A percentile compares a stretch with the other conserved stretches of the same genome.
phyloP scores from a whole-genome alignment of 2,797 vertebrate genomes.

The Taeniopygia guttata region DNA sequence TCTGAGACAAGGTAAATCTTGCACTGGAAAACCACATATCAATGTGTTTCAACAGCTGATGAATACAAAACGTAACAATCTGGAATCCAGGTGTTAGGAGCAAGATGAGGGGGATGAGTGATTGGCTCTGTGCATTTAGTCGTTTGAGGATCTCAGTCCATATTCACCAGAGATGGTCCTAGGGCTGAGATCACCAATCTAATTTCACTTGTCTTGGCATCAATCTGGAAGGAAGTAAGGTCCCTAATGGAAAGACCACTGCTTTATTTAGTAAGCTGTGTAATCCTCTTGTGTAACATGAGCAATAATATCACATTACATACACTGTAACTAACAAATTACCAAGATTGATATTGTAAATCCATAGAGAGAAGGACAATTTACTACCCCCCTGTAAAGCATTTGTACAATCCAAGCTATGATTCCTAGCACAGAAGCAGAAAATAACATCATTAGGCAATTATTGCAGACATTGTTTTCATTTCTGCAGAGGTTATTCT shows the following conservation, averaged over 20 bases:
- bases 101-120: neutral
- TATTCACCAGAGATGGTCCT: constrained; percentile 37
- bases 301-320: constrained; percentile 71
- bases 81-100: constrained; percentile 23
- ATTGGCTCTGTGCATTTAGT: neutral
- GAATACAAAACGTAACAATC: constrained; percentile 3
- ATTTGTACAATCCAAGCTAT: constrained; percentile 62
- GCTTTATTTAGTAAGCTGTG: constrained; percentile 70
- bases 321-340: constrained; percentile 74
- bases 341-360: constrained; percentile 69
- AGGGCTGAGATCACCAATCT: constrained; percentile 47
- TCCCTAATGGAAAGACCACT: constrained; percentile 62
- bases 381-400: constrained; percentile 54
- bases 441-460: constrained; percentile 45
- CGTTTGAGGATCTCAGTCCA: neutral
- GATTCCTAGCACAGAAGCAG: constrained; percentile 36
- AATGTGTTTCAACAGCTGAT: neutral
- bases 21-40: neutral
- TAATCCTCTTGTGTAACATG: constrained; percentile 72
- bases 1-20: neutral
- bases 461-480: constrained; percentile 8
- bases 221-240: constrained; percentile 56
- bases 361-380: constrained; percentile 67
- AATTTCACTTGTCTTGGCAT: constrained; percentile 51
- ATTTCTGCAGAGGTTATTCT: constrained; percentile 15